Evolutionary conservation across 2,113 vertebrate genomes (phyloP).

Genomic region (Ctenodactylus gundi): DNA sequence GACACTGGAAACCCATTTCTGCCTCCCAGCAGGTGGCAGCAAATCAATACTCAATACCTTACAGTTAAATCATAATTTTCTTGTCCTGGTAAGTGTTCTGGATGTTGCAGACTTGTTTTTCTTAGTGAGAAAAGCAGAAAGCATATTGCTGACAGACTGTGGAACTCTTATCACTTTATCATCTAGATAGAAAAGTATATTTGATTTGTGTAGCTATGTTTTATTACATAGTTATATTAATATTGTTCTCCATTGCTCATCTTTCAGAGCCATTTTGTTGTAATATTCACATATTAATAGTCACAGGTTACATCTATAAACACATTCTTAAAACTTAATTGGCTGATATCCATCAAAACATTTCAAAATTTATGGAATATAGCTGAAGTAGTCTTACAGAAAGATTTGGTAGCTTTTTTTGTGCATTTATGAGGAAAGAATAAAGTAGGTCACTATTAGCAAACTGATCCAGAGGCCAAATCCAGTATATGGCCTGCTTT

Average conservation of each 20-base stretch:
- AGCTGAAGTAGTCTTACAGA: constrained; percentile 7
- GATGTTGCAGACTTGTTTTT: background rate
- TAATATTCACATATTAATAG: background rate
- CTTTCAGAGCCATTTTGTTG: constrained; percentile 30
- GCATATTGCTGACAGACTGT: background rate
- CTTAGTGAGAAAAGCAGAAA: constrained; percentile 6
- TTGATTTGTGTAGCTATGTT: background rate
- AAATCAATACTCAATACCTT: constrained; percentile 32
- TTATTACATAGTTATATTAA: background rate
- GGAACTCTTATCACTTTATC: background rate
- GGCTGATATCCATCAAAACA: background rate
- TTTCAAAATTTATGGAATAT: background rate
- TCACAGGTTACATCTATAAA: background rate
- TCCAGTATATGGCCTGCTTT: background rate
- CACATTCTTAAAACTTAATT: background rate
- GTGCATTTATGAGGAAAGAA: background rate
- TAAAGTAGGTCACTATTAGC: background rate
- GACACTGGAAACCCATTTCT: background rate
- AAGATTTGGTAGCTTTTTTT: background rate
- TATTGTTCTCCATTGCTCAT: background rate
- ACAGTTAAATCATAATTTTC: background rate
- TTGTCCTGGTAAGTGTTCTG: background rate
- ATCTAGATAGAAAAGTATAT: background rate
- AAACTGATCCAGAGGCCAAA: background rate
- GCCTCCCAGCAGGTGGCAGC: constrained; percentile 78